phyloP scores from a whole-genome alignment of 2,113 vertebrate genomes.

The Ophiodon elongatus region DNA sequence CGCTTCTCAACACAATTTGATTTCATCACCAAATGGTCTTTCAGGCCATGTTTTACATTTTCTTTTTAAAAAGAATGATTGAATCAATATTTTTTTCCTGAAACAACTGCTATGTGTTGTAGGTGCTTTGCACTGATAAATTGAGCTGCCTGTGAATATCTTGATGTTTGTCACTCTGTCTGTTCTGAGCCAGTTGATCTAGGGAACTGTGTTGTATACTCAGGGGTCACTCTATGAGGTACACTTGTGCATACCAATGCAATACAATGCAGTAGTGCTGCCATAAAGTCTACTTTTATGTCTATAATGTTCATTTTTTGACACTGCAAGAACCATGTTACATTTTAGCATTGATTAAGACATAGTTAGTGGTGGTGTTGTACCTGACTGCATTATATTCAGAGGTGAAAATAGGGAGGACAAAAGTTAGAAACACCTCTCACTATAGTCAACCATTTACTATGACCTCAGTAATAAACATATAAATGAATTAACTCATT shows the following conservation, averaged over 20 bases:
- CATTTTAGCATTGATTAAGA: neutral
- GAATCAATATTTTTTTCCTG: neutral
- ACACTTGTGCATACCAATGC: neutral
- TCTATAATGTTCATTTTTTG: neutral
- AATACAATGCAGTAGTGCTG: neutral
- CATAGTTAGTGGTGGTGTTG: neutral
- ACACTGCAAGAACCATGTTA: neutral
- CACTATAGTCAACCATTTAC: neutral
- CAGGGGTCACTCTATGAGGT: neutral
- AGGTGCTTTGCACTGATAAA: slow-evolving; percentile 28
- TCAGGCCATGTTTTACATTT: neutral
- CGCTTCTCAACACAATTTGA: neutral
- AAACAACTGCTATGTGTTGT: neutral
- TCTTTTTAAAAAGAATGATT: slow-evolving; percentile 9
- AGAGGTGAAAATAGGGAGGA: neutral
- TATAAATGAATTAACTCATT: neutral
- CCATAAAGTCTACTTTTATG: neutral
- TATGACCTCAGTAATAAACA: neutral
- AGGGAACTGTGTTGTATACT: neutral
- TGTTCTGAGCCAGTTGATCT: slow-evolving; percentile 9
- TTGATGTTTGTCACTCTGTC: neutral
- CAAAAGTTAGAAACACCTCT: neutral
- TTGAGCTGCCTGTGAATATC: neutral
- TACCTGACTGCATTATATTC: neutral
- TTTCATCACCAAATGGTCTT: neutral